Base-by-base conservation (phyloP, 2,888 invertebrate genomes). In the Crossocerus cetratus region DNA sequence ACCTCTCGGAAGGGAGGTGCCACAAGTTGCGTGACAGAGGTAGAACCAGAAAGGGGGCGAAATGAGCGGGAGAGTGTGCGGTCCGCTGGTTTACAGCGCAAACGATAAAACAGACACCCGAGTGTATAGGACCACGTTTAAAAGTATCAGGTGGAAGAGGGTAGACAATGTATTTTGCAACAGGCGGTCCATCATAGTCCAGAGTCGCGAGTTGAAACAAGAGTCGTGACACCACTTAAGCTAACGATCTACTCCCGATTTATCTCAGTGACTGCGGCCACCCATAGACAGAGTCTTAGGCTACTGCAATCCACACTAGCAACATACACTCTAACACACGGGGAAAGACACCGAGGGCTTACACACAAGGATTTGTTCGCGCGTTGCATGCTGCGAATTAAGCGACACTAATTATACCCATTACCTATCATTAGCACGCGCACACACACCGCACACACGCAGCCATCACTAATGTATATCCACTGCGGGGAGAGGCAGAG, bases 341-440 rank as follows among this genome's bases (percentile, higher is more conserved):
- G 32, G 8, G 32, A 32, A 32, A 32, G 1, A 32, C 32, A 32
- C 55, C 32, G 18, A 63, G 3, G 14, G 14, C 16, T 65, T 54
- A 70, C 73, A 54, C 8, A 32, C 32, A 32, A 32, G 66, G 61
- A 60, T 60, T 70, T 70, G 59, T 66, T 70, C 73, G 69, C 67
- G 70, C 65, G 56, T 66, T 73, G 77, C 76, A 77, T 71, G 76
- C 73, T 65, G 73, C 63, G 60, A 76, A 65, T 77, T 68, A 70
- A 73, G 62, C 56, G 73, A 77, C 66, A 76, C 69, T 73, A 69
- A 70, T 76, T 70, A 68, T 65, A n/a, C n/a, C 62, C 64, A 68
- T 62, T 67, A 67, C 59, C 65, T 72, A 68, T 65, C 55, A 65
- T 71, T 68, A 75, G 58, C 70, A 60, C 61, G 57, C 59, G 58